Percentiles rank a stretch among this genome's conserved stretches.
Evolutionary conservation across 2,797 vertebrate genomes (phyloP).

Genomic region (Eremophila alpestris): DNA sequence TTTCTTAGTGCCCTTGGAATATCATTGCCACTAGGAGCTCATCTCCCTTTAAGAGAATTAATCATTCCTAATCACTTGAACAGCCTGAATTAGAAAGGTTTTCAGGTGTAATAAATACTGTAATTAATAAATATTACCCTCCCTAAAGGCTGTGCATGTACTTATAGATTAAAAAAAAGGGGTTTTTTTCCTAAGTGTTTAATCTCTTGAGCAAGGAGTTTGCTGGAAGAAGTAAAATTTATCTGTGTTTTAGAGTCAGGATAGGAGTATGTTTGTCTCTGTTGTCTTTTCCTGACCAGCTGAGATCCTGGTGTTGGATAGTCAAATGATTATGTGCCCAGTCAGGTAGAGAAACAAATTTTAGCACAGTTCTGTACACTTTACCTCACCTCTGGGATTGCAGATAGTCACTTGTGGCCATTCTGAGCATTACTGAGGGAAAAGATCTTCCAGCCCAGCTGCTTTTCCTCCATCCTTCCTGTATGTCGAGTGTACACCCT

Average conservation of each 20-base stretch:
- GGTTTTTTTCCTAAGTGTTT: background rate
- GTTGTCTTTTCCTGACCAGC: background rate
- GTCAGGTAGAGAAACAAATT: background rate
- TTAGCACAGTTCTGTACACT: background rate
- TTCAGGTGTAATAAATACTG: background rate
- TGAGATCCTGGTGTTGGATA: background rate
- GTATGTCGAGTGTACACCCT: background rate
- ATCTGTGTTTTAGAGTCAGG: background rate
- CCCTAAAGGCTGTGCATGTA: background rate
- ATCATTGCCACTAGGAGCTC: background rate
- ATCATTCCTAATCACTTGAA: background rate
- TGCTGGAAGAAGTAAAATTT: background rate
- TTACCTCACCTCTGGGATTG: background rate
- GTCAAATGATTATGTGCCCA: accelerated
- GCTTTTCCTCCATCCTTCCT: background rate
- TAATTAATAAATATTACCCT: background rate
- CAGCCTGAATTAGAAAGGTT: background rate
- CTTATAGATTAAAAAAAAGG: background rate
- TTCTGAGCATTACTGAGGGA: background rate
- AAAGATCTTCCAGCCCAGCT: background rate
- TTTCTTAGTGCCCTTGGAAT: background rate
- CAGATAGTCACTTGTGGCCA: background rate
- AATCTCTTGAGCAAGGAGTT: background rate
- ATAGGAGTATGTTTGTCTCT: background rate
- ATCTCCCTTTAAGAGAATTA: background rate